Evolutionary conservation across 2,113 vertebrate genomes (phyloP).

Genomic region (Pteronura brasiliensis): DNA sequence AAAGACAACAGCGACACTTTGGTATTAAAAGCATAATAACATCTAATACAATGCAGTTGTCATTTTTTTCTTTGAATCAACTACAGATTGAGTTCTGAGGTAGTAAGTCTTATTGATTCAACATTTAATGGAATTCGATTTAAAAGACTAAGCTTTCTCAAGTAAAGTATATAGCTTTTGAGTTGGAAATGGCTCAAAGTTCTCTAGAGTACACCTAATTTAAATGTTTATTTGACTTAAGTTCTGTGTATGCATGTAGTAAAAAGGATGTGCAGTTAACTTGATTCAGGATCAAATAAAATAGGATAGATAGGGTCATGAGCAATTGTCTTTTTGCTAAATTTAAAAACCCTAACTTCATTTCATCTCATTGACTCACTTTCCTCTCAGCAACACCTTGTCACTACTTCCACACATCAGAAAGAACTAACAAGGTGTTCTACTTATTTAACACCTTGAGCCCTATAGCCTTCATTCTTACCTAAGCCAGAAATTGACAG

Average conservation of each 20-base stretch:
- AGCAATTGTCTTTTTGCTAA: not conserved
- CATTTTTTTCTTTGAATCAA: conserved; percentile 5
- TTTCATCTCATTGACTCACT: not conserved
- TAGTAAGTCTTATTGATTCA: not conserved
- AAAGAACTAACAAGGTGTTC: not conserved
- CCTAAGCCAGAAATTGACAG: not conserved
- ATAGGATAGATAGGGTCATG: not conserved
- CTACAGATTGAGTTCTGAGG: not conserved
- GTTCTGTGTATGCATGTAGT: not conserved
- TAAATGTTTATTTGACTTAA: conserved; percentile 41
- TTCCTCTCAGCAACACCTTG: not conserved
- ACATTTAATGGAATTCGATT: conserved; percentile 3
- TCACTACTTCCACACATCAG: not conserved
- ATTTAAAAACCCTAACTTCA: not conserved
- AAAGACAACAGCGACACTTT: not conserved
- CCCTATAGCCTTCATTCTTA: not conserved
- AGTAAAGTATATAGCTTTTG: not conserved
- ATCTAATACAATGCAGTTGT: not conserved
- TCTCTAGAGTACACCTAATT: conserved; percentile 24
- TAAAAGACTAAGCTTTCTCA: not conserved
- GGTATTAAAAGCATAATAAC: not conserved
- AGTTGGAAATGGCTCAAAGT: conserved; percentile 21
- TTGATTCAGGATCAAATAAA: conserved; percentile 35
- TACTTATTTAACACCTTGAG: not conserved
- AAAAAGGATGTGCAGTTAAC: conserved; percentile 23